Evolutionary conservation across 2,888 invertebrate species (phyloP), one percentile per base, ranked within the genome.

Genomic region (Ommatoiulus sabulosus): DNA sequence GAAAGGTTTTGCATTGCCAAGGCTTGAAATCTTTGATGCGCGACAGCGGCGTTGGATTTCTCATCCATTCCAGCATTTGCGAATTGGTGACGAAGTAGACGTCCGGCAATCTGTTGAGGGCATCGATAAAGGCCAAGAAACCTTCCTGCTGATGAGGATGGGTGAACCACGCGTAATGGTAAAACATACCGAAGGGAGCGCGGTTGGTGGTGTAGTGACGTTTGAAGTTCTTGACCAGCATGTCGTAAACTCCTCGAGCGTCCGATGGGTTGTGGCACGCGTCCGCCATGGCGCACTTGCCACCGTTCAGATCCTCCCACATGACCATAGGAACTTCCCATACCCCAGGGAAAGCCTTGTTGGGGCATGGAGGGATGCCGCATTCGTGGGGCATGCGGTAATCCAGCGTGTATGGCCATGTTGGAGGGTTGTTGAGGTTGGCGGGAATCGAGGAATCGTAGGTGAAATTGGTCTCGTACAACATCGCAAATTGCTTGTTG

Each of bases 291-390:
- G 97, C 97, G 92, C 98, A 98, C 90, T 97, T 95, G 17, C 98
- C 98, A 80, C 97, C 98, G 91, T 97, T 97, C 91, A 98, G 93
- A 93, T 98, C 98, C 93, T 97, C 97, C 98, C 97, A 98, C 97
- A 98, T 98, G 89, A 98, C 97, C 97, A 98, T 97, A 87, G 97
- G 98, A 46, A 98, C 97, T 94, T 98, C 97, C 98, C 98, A 97
- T 84, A 97, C 96, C 90, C 97, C 89, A 91, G 98, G 98, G 93
- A 97, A 98, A 80, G 97, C 97, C 92, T 97, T 95, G 6, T 97
- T 97, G 10, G 98, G 98, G 92, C 98, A 98, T 2, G 98, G 98
- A 85, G 97, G 97, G 91, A 98, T 98, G 97, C 97, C 97, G 91
- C 98, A 98, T 92, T 98, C 97, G 92, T 98, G 98, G 95, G 97